These are phyloP conservation scores for Microctenopoma lineatum DNA, from an alignment of 2,797 vertebrate genomes.

Conservation along the genomic window DNA sequence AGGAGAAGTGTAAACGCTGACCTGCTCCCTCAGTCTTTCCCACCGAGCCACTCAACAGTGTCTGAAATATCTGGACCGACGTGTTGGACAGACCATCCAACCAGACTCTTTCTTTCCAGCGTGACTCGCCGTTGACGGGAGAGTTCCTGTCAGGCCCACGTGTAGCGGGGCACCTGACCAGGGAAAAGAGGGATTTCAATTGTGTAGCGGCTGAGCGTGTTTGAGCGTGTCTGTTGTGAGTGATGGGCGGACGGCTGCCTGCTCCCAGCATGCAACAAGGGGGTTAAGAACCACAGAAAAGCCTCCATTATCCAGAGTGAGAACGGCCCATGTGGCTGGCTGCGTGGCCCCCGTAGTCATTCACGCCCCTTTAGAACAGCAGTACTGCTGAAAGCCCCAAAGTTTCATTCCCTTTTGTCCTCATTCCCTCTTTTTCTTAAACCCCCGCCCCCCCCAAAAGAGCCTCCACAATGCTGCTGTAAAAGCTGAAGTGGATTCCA, in stretches of 20 bases:
- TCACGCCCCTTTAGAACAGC: conserved; percentile 76
- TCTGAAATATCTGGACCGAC: neutral
- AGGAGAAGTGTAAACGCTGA: too few species aligned
- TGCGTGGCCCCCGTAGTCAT: conserved; percentile 79
- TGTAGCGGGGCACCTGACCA: conserved; percentile 50
- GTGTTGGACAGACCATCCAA: neutral
- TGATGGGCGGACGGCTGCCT: conserved; percentile 81
- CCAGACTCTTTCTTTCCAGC: conserved; percentile 12
- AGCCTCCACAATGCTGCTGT: conserved; percentile 72
- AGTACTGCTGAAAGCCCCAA: conserved; percentile 72
- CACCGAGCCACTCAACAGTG: too few species aligned
- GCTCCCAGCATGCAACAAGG: conserved; percentile 88
- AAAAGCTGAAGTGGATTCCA: conserved; percentile 77
- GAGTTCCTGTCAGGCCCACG: conserved; percentile 84
- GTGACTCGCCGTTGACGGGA: conserved; percentile 75
- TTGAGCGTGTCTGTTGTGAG: conserved; percentile 85
- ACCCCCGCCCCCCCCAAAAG: conserved; percentile 54
- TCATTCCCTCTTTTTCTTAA: conserved; percentile 14
- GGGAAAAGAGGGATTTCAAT: conserved; percentile 71
- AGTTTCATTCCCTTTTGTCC: conserved; percentile 74
- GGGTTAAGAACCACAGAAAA: conserved; percentile 94
- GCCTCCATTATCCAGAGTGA: conserved; percentile 96
- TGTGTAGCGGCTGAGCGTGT: conserved; percentile 79
- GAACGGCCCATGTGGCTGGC: conserved; percentile 94
- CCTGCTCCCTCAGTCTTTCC: too few species aligned